phyloP scores from a whole-genome alignment of 2,797 vertebrate genomes.

The Enteromius thamalakanensis region DNA sequence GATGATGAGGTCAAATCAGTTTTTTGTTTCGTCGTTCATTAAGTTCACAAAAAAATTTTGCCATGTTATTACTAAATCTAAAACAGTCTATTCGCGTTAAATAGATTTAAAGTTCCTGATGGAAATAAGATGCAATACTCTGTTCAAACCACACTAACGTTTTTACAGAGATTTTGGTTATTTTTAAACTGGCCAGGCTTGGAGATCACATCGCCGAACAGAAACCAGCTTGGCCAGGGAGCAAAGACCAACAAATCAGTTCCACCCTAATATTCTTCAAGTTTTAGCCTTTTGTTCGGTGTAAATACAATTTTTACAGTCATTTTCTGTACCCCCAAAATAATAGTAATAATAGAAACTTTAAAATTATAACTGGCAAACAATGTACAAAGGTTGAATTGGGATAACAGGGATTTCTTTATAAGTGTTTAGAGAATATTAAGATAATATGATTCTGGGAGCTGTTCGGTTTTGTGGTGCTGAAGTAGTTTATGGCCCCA shows the following conservation, averaged over 20 bases:
- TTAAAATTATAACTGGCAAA: neutral
- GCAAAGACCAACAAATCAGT: neutral
- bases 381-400: neutral
- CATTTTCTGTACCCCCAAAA: too few species aligned
- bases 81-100: neutral
- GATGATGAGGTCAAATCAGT: neutral
- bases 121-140: neutral
- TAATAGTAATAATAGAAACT: neutral
- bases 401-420: neutral
- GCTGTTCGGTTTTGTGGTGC: conserved; percentile 39
- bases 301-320: neutral
- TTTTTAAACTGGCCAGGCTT: too few species aligned
- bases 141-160: too few species aligned
- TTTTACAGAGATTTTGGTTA: too few species aligned
- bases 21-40: neutral
- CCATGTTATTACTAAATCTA: neutral
- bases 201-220: too few species aligned
- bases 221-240: neutral
- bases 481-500: conserved; percentile 10
- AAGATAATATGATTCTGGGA: neutral
- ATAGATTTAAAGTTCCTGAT: neutral
- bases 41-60: neutral
- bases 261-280: neutral
- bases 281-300: neutral
- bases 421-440: neutral